Conservation (phyloP, 1,140 invertebrate species). For the Bilobella aurantiaca region DNA sequence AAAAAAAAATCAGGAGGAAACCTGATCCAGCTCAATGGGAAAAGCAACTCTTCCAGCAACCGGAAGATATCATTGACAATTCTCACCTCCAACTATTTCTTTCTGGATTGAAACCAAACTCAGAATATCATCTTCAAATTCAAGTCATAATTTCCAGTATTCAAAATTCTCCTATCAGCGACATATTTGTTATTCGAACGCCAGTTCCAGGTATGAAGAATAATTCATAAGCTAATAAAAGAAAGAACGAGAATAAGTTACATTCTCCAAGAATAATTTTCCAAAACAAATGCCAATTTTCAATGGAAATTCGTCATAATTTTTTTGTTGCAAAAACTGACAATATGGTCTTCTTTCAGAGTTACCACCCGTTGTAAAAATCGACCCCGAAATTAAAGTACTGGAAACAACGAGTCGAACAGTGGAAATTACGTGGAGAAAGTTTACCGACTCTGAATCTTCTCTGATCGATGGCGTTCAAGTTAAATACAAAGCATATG, state of each 20-base stretch:
- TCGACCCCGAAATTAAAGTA: slow-evolving; percentile 60
- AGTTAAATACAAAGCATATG: slow-evolving; percentile 57
- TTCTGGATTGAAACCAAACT: slow-evolving; percentile 60
- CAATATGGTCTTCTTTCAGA: slow-evolving; percentile 43
- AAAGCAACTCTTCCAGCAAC: slow-evolving; percentile 61
- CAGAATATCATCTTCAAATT: slow-evolving; percentile 68
- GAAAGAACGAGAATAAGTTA: too few relatives aligned
- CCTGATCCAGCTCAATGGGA: slow-evolving; percentile 50
- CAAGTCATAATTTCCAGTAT: slow-evolving; percentile 61
- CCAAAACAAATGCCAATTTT: too few relatives aligned
- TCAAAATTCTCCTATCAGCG: slow-evolving; percentile 59
- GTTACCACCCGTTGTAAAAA: slow-evolving; percentile 52
- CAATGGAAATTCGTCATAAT: neutral
- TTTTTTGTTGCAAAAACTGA: neutral
- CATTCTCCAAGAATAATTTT: too few relatives aligned
- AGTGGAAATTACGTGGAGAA: slow-evolving; percentile 66
- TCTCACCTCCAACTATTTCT: slow-evolving; percentile 72
- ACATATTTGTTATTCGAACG: slow-evolving; percentile 59
- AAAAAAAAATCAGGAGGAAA: slow-evolving; percentile 10
- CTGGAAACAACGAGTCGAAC: slow-evolving; percentile 64
- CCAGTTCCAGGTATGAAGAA: slow-evolving; percentile 41
- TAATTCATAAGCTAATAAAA: too few relatives aligned
- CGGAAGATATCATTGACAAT: slow-evolving; percentile 67
- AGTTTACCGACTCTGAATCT: slow-evolving; percentile 65
- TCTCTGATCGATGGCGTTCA: slow-evolving; percentile 63